phyloP scores from a whole-genome alignment of 2,797 vertebrate genomes.

The Chloroceryle inda region DNA sequence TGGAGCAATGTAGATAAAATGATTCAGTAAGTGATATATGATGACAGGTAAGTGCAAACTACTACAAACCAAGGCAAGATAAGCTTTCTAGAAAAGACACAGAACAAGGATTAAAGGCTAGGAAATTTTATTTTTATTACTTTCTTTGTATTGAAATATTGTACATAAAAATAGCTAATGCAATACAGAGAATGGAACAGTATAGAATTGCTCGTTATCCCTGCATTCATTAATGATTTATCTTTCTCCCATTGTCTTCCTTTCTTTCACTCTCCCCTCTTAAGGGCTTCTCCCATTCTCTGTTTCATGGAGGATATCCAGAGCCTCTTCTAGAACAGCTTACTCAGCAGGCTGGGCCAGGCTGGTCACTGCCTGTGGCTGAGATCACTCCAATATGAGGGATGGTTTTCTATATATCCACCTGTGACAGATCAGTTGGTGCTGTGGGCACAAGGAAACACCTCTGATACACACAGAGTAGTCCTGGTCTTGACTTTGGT shows the following conservation, averaged over 20 bases:
- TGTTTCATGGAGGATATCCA: neutral
- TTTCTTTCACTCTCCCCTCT: neutral
- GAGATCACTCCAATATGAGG: neutral
- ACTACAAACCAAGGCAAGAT: neutral
- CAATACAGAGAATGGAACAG: neutral
- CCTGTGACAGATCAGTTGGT: neutral
- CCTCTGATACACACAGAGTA: rapidly evolving
- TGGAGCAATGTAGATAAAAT: neutral
- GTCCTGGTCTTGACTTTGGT: neutral
- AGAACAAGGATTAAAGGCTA: neutral
- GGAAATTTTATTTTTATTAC: neutral
- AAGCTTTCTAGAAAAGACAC: neutral
- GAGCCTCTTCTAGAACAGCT: neutral
- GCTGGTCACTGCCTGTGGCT: neutral
- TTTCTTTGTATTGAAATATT: neutral
- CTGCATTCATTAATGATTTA: neutral
- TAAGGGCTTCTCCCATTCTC: neutral
- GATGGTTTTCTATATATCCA: neutral
- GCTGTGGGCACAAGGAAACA: neutral
- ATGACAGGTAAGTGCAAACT: neutral
- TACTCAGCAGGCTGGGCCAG: neutral
- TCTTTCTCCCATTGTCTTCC: neutral
- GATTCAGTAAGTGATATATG: neutral
- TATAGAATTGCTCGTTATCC: neutral
- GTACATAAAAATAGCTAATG: neutral